Evolutionary conservation across 2,888 invertebrate species (phyloP), one percentile per base, ranked within the genome.

Genomic region (Stictocephala bisonia): DNA sequence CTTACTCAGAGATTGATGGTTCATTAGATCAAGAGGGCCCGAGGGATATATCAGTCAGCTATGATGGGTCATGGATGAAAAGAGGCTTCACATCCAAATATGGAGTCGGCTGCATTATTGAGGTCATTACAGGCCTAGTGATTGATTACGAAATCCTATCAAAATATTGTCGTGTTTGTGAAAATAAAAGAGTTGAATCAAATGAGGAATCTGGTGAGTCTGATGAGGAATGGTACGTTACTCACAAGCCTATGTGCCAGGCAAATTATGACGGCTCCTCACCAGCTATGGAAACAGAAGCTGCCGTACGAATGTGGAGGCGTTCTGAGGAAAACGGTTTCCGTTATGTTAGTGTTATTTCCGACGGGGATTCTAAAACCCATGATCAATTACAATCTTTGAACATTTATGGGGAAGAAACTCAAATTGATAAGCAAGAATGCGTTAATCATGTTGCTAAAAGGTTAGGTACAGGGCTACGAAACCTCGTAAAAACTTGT

Each of bases 161-260:
- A 20, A 64, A 58, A 31, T 58, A 58, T 31, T 58, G 35, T 41
- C 40, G 64, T 72, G 71, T 68, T 68, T 72, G 74, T 67, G 22
- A 58, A 71, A 74, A 71, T n/a, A 53, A 71, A 73, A 73, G 41
- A 71, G 48, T 71, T 66, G 29, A 40, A 64, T 40, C 64, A 64
- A 71, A 48, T 20, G 48, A 40, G 71, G 60, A 73, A 72, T 74
- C 74, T 72, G 72, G 53, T 35, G 58, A 68, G 35, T 72, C 35
- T 40, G 41, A 58, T 51, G 56, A 58, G 58, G 67, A 66, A 74
- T 58, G 58, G 26, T 58, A 31, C 31, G 18, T n/a, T 58, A 31
- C 29, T 29, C 58, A 58, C 20, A 27, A 58, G 31, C 18, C 58
- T n/a, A n/a, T n/a, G 20, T 58, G 58, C 20, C 31, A 58, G 31